Evolutionary conservation across 2,888 invertebrate genomes (phyloP).

Genomic region (Nyleta sp.): DNA sequence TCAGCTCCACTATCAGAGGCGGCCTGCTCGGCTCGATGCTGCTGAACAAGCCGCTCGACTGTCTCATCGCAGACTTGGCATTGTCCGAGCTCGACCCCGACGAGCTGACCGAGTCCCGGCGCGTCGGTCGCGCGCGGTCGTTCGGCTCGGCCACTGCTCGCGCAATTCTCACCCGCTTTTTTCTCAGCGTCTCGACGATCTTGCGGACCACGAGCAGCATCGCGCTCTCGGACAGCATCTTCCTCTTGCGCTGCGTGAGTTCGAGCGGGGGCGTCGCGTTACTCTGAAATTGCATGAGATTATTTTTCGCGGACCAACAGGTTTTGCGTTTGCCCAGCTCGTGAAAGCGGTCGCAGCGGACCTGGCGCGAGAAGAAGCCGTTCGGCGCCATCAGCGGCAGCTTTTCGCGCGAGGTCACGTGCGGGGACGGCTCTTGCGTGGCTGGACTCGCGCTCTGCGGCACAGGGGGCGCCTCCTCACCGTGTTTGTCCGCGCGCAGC

Average conservation of each 20-base stretch:
- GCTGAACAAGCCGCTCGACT: background rate
- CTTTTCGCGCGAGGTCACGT: background rate
- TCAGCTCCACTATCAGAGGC: conserved; percentile 31
- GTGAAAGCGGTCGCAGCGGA: conserved; percentile 28
- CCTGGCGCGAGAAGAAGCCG: conserved; percentile 4
- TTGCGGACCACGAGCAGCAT: too few relatives aligned
- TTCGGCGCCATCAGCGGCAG: background rate
- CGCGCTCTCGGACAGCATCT: too few relatives aligned
- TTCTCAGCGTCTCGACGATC: too few relatives aligned
- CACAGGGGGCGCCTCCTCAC: background rate
- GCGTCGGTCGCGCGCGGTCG: too few relatives aligned
- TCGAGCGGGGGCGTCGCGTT: background rate
- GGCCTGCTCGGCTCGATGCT: conserved; percentile 1
- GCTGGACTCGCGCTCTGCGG: background rate
- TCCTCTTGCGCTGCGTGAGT: too few relatives aligned
- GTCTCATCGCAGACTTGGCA: background rate
- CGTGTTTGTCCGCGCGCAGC: background rate
- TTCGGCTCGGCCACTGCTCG: too few relatives aligned
- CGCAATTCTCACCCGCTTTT: too few relatives aligned
- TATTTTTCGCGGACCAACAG: conserved; percentile 27
- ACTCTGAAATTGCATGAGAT: conserved; percentile 32
- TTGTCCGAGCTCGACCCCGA: background rate
- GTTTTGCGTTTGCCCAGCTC: conserved; percentile 3
- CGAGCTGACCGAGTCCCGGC: too few relatives aligned
- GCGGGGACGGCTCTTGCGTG: background rate